Evolutionary conservation across 2,797 vertebrate species (phyloP).

Genomic region (Enteromius afrohamiltoni): DNA sequence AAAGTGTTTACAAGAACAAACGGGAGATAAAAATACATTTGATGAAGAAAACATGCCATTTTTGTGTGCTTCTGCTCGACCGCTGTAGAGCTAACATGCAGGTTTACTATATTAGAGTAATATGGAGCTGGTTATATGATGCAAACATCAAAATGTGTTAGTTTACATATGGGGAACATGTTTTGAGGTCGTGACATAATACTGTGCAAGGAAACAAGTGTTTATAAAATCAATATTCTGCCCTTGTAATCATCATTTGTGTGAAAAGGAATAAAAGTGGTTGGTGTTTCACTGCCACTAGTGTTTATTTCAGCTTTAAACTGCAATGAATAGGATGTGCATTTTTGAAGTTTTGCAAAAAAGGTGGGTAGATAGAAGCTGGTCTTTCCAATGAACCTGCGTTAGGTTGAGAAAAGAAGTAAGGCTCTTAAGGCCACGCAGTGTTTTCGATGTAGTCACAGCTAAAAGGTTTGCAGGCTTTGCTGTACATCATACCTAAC

Average conservation of each 20-base stretch:
- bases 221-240: not conserved
- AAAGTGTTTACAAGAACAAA: not conserved
- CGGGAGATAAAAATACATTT: not conserved
- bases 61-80: not conserved
- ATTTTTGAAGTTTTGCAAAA: not conserved
- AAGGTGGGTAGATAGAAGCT: not conserved
- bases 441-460: constrained; percentile 18
- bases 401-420: not conserved
- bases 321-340: not conserved
- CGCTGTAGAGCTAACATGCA: not conserved
- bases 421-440: constrained; percentile 3
- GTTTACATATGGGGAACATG: not conserved
- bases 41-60: not conserved
- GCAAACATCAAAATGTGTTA: not conserved
- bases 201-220: not conserved
- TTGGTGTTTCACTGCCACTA: not conserved
- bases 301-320: not conserved
- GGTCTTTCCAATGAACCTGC: not conserved
- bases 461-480: constrained; percentile 12
- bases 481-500: not conserved
- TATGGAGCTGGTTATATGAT: not conserved
- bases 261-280: not conserved
- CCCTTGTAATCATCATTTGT: not conserved
- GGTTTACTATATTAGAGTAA: not conserved
- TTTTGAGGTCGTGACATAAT: not conserved